Evolutionary conservation across 2,888 invertebrate species (phyloP).

Genomic region (Neelides folsomi): DNA sequence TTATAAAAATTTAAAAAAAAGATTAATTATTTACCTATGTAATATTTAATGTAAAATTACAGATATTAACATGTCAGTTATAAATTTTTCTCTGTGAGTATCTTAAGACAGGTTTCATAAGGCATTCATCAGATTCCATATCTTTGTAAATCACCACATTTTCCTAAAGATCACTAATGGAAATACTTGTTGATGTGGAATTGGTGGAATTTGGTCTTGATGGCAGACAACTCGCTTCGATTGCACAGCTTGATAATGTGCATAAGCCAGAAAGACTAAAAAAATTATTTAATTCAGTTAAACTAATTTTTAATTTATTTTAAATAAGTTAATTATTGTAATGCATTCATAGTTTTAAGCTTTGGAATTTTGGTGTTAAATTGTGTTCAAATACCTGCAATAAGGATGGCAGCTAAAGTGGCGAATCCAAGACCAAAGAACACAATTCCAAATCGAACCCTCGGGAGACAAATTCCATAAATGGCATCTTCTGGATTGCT

Average conservation of each 20-base stretch:
- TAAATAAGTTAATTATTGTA: no score
- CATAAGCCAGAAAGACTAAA: conserved; percentile 25
- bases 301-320: no score
- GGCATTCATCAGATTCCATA: background rate
- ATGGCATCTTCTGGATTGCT: conserved; percentile 53
- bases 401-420: conserved; percentile 71
- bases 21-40: no score
- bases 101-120: no score
- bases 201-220: background rate
- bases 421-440: conserved; percentile 77
- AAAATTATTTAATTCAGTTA: no score
- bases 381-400: conserved; percentile 53
- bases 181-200: conserved; percentile 14
- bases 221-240: background rate
- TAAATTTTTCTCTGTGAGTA: no score
- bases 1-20: no score
- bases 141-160: conserved; percentile 19
- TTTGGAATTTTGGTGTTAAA: no score
- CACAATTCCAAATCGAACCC: conserved; percentile 73
- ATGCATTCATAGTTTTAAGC: no score
- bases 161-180: conserved; percentile 27
- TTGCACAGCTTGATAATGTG: conserved; percentile 17
- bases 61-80: no score
- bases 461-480: conserved; percentile 81
- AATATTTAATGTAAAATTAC: no score